Conservation (phyloP, 2,888 invertebrate genomes). For the Yponomeuta plumbellus region DNA sequence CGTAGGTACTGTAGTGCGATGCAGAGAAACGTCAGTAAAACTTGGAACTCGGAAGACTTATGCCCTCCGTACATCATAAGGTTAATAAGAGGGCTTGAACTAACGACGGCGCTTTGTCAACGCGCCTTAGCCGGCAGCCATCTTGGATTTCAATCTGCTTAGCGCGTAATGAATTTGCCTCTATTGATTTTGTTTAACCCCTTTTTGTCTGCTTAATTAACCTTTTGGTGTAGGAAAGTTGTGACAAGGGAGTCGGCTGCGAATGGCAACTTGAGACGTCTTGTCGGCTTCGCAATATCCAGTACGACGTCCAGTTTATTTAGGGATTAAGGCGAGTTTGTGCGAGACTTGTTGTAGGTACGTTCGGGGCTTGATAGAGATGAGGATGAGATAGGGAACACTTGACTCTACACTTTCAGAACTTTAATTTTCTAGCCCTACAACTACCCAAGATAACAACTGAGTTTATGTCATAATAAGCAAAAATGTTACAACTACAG, state of each 20-base stretch:
- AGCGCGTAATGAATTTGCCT: conserved; percentile 75
- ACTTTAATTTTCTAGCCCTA: no score
- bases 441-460: no score
- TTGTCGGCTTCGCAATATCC: conserved; percentile 8
- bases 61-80: conserved; percentile 75
- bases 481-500: conserved; percentile 21
- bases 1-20: background rate
- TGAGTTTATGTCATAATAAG: no score
- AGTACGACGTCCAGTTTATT: background rate
- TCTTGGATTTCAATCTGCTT: conserved; percentile 76
- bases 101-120: conserved; percentile 76
- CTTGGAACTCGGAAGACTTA: conserved; percentile 51
- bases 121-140: conserved; percentile 69
- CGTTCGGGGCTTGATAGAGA: background rate
- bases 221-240: conserved; percentile 64
- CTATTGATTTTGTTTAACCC: conserved; percentile 76
- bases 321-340: background rate
- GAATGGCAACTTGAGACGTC: conserved; percentile 16
- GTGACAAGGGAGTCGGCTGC: conserved; percentile 34
- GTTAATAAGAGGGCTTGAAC: conserved; percentile 77
- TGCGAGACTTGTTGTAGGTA: background rate
- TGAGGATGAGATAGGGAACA: no score
- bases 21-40: conserved; percentile 10
- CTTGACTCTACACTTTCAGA: no score
- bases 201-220: conserved; percentile 77